Conservation (phyloP, 2,888 invertebrate genomes). For the Brachyptera putata region DNA sequence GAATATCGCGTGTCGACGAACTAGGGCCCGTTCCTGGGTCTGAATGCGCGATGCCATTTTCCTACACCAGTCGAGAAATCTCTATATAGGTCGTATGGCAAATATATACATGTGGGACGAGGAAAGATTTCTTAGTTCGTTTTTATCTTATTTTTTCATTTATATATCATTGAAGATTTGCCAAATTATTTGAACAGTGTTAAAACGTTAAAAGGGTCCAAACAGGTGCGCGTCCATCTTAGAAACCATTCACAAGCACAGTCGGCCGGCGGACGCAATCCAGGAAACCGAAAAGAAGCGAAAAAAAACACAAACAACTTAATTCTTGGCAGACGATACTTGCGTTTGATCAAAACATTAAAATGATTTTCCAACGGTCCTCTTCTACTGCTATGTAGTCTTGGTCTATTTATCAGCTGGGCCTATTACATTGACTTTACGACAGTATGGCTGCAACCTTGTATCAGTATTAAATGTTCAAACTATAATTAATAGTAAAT, state of each 20-base stretch:
- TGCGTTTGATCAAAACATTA: not conserved
- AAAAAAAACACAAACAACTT: conserved; percentile 6
- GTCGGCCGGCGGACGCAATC: not conserved
- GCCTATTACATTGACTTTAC: no score
- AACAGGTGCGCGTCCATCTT: conserved; percentile 13
- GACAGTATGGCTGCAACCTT: no score
- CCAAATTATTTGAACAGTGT: conserved; percentile 15
- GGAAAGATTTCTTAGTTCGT: no score
- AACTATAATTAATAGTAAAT: no score
- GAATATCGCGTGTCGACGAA: no score
- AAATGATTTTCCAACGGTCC: not conserved
- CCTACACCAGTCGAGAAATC: no score
- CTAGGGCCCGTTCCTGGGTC: no score
- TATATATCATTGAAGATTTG: not conserved
- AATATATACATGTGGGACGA: conserved; percentile 8
- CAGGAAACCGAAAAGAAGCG: not conserved
- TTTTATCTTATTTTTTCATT: no score
- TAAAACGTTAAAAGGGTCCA: conserved; percentile 5
- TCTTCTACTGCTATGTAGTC: no score
- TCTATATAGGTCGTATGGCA: conserved; percentile 14
- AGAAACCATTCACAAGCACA: conserved; percentile 16
- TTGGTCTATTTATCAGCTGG: no score
- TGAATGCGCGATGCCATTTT: no score
- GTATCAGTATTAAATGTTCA: no score
- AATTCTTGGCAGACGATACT: not conserved